These are phyloP conservation scores for Troglohyphantes excavatus DNA, from an alignment of 2,888 invertebrate species.

Conservation along the genomic window DNA sequence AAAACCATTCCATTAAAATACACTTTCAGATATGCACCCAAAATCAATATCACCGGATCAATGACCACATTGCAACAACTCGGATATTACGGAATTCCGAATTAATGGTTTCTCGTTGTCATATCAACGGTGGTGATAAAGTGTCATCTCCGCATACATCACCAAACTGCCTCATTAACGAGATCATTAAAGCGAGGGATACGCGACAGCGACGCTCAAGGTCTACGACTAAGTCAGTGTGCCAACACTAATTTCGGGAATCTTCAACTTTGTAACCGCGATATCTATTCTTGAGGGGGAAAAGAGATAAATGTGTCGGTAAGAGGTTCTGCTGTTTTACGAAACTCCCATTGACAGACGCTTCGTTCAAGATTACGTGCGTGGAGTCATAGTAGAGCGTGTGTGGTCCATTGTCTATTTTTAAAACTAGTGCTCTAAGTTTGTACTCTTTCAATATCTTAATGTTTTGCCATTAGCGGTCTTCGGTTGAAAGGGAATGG, in stretches of 20 bases:
- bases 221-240: not conserved
- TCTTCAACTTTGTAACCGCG: not conserved
- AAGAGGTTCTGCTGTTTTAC: slow-evolving; percentile 3
- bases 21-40: not conserved
- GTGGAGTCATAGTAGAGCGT: too few relatives aligned
- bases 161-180: not conserved
- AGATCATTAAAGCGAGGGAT: not conserved
- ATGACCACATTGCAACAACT: not conserved
- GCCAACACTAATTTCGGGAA: not conserved
- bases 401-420: not conserved
- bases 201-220: not conserved
- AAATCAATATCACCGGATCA: slow-evolving; percentile 6
- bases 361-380: not conserved
- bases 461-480: not conserved
- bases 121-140: not conserved
- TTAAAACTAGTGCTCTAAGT: not conserved
- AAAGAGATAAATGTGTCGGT: slow-evolving; percentile 7
- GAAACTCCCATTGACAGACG: not conserved
- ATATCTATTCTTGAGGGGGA: slow-evolving; percentile 13
- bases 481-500: too few relatives aligned
- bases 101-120: not conserved
- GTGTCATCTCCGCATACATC: too few relatives aligned
- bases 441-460: not conserved
- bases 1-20: too few relatives aligned
- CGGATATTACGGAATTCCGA: not conserved